Evolutionary conservation across 1,140 invertebrate species (phyloP).

Genomic region (Macrostomum lignano): DNA sequence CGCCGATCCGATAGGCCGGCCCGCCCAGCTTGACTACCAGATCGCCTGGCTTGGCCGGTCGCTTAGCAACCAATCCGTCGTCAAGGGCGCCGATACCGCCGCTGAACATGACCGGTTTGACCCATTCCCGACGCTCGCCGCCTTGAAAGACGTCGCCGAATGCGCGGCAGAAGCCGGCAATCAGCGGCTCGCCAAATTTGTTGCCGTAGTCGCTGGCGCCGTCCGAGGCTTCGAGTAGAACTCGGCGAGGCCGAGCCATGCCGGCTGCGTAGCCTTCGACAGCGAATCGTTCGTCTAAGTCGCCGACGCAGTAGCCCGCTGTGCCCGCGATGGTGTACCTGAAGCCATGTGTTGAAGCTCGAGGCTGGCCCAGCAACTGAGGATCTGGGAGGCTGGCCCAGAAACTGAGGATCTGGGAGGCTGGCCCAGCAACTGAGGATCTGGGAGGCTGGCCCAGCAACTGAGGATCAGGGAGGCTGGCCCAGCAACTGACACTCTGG

Average conservation of each 20-base stretch:
- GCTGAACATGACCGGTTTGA: slow-evolving; percentile 96
- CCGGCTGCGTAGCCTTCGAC: slow-evolving; percentile 48
- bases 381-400: too few relatives aligned
- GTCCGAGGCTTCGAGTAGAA: slow-evolving; percentile 69
- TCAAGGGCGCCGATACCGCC: slow-evolving; percentile 71
- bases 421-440: too few relatives aligned
- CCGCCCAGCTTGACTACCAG: slow-evolving; percentile 74
- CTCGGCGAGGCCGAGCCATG: slow-evolving; percentile 50
- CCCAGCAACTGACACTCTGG: too few relatives aligned
- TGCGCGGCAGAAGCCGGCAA: slow-evolving; percentile 60
- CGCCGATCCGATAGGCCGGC: slow-evolving; percentile 71
- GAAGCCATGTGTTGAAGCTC: too few relatives aligned
- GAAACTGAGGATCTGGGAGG: too few relatives aligned
- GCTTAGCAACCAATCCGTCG: too few relatives aligned
- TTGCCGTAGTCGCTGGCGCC: slow-evolving; percentile 95
- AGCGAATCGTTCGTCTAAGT: slow-evolving; percentile 44
- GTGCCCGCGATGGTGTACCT: slow-evolving; percentile 82
- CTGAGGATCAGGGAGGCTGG: too few relatives aligned
- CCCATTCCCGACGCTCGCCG: slow-evolving; percentile 52
- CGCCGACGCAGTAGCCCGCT: slow-evolving; percentile 77
- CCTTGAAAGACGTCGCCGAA: slow-evolving; percentile 45
- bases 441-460: too few relatives aligned
- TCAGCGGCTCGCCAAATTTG: slow-evolving; percentile 84
- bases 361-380: too few relatives aligned
- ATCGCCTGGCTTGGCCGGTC: too few relatives aligned